Conservation (phyloP, 2,888 invertebrate species). For the Ophraella communa region DNA sequence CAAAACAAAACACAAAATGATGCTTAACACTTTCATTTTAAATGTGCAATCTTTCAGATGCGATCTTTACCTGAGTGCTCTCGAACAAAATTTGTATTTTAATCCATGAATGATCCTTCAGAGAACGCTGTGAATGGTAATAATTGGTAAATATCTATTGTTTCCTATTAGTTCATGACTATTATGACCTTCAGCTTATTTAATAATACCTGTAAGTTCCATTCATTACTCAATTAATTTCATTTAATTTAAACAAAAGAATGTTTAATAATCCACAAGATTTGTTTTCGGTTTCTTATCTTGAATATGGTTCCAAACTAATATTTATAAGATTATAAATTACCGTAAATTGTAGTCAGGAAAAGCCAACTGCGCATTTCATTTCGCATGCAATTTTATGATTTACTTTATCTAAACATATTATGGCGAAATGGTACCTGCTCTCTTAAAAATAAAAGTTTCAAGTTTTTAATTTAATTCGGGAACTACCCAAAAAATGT, state of each 20-base stretch:
- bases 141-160: neutral
- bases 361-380: too few relatives aligned
- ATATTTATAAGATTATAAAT: too few relatives aligned
- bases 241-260: neutral
- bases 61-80: neutral
- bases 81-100: neutral
- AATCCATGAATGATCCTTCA: neutral
- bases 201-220: neutral
- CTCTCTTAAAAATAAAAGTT: too few relatives aligned
- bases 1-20: neutral
- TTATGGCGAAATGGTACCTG: too few relatives aligned
- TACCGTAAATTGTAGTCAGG: too few relatives aligned
- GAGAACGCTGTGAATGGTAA: neutral
- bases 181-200: neutral
- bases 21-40: neutral
- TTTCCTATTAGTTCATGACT: conserved; percentile 4
- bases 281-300: neutral
- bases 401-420: too few relatives aligned
- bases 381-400: too few relatives aligned
- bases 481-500: too few relatives aligned
- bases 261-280: neutral
- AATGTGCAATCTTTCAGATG: neutral
- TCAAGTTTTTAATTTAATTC: too few relatives aligned
- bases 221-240: neutral
- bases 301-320: neutral